These are phyloP conservation scores for Magallana angulata DNA, from an alignment of 1,140 invertebrate genomes.

Conservation along the genomic window DNA sequence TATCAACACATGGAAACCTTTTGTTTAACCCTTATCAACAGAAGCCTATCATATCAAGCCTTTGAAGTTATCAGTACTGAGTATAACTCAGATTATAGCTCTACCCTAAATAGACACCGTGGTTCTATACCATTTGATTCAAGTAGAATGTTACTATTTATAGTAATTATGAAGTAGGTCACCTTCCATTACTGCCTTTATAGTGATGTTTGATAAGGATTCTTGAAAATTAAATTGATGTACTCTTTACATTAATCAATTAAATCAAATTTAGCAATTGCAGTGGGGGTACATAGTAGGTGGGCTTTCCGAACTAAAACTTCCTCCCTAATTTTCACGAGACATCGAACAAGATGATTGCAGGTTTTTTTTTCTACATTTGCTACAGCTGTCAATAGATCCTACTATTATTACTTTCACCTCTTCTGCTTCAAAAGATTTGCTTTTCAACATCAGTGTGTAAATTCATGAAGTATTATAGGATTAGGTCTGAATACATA, in stretches of 20 bases:
- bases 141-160: neutral
- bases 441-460: neutral
- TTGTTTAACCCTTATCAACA: conserved; percentile 30
- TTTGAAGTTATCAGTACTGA: conserved; percentile 8
- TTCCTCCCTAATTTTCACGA: no score
- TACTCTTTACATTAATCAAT: no score
- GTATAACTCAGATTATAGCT: neutral
- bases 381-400: neutral
- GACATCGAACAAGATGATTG: neutral
- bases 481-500: conserved; percentile 15
- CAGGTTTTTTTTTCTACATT: neutral
- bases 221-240: neutral
- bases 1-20: neutral
- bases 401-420: neutral
- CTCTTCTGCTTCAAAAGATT: neutral
- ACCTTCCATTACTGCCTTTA: neutral
- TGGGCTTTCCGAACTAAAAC: no score
- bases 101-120: neutral
- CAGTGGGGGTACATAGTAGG: no score
- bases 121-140: neutral
- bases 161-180: neutral
- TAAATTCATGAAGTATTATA: conserved; percentile 32
- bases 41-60: conserved; percentile 2
- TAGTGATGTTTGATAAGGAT: neutral
- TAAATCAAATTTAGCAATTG: no score